Base-by-base conservation (phyloP, 2,797 vertebrate species). In the Todus mexicanus region DNA sequence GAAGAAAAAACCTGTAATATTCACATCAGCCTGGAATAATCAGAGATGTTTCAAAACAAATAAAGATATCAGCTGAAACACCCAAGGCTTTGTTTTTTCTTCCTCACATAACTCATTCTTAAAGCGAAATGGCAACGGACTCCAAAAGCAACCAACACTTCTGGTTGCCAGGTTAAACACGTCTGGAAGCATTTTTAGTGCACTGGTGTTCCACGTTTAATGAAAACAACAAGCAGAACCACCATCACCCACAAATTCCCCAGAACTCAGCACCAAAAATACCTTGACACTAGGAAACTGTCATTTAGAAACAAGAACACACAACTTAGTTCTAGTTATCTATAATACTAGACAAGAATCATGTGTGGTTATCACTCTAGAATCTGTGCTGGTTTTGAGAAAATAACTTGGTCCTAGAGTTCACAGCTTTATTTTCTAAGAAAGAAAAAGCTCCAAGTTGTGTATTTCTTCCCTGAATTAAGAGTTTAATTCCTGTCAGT, bases 11-110 rank as follows among this genome's bases (percentile, higher is more conserved):
- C 21, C 1, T 6, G 0, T 7, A 80, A 11, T 61, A 79, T 27
- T 42, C 69, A 7, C 25, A 47, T 12, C 2, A 88, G 18, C 16
- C 45, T 68, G 15, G 15, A 85, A 78, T 61, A 78, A 86, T 18
- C 7, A 38, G 79, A 72, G 38, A 31, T 9, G 23, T 53, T 87
- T 76, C 37, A 66, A 79, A 84, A 56, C 20, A 50, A 71, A 51
- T 12, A 37, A 31, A 23, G 35, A 4, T 9, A 53, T 47, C 73
- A 75, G 56, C 0, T 1, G 7, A 65, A 86, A 59, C 26, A 69
- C 3, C 2, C 42, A 23, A 6, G 0, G 4, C 19, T 27, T 7
- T 11, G 33, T 37, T 37, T 47, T 56, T 45, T 15, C n/a, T n/a
- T n/a, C n/a, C n/a, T n/a, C n/a, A n/a, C n/a, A n/a, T n/a, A n/a